Conservation (phyloP, 2,797 vertebrate genomes). For the Natrix natrix region DNA sequence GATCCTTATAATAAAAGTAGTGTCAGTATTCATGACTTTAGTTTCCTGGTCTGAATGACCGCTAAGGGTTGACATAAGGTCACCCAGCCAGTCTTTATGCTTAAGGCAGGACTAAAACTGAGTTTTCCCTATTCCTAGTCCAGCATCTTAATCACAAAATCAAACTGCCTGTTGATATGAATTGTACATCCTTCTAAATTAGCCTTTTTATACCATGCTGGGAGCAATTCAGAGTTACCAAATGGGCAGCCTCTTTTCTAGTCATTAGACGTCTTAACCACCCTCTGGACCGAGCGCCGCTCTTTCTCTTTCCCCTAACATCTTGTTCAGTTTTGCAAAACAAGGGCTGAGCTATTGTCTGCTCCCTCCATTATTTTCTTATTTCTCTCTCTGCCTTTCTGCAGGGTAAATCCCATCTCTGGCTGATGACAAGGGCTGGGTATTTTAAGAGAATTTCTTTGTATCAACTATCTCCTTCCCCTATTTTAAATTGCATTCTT, state of each 20-base stretch:
- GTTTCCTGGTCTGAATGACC: background rate
- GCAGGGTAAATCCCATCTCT: slow-evolving; percentile 1
- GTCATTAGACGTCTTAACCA: background rate
- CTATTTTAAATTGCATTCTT: slow-evolving; percentile 11
- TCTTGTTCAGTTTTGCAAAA: background rate
- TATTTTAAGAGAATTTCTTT: slow-evolving; percentile 30
- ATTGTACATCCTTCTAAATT: background rate
- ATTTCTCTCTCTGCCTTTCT: slow-evolving; percentile 2
- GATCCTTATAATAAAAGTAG: background rate
- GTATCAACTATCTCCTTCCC: background rate
- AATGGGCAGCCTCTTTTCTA: background rate
- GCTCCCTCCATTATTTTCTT: background rate
- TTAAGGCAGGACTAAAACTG: background rate
- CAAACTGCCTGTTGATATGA: background rate
- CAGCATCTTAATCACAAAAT: background rate
- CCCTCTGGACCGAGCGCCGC: background rate
- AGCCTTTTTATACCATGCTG: background rate
- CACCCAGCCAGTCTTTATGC: background rate
- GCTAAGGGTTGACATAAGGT: background rate
- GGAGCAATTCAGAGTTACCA: background rate
- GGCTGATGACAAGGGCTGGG: slow-evolving; percentile 12
- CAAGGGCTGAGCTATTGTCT: slow-evolving; percentile 1
- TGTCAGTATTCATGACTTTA: background rate
- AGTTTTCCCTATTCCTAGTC: background rate
- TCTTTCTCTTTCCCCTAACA: background rate